Evolutionary conservation across 2,888 invertebrate species (phyloP).

Genomic region (Temnothorax unifasciatus): DNA sequence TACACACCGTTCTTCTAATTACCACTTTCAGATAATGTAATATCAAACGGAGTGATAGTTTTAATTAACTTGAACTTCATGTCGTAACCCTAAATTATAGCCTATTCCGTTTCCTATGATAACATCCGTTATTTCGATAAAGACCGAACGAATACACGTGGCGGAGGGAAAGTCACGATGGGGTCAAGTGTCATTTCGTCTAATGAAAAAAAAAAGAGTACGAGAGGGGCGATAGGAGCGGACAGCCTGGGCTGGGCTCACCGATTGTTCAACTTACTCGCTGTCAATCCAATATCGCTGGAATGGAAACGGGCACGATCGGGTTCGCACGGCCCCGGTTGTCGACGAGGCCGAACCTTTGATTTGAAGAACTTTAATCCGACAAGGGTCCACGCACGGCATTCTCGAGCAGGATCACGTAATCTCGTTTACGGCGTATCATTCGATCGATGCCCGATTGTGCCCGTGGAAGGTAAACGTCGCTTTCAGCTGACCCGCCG

Average conservation of each 20-base stretch:
- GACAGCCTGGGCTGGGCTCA: constrained; percentile 10
- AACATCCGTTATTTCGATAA: background rate
- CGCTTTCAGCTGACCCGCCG: constrained; percentile 15
- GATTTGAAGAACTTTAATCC: constrained; percentile 53
- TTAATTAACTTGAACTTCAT: background rate
- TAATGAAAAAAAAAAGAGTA: constrained; percentile 31
- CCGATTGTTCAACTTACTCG: constrained; percentile 59
- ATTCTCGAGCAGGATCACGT: constrained; percentile 21
- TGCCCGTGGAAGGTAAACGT: constrained; percentile 36
- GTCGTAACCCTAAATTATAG: background rate
- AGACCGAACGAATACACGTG: constrained; percentile 35
- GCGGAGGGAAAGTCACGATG: constrained; percentile 52
- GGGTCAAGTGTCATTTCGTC: constrained; percentile 56
- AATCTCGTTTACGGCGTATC: constrained; percentile 56
- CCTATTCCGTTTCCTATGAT: background rate
- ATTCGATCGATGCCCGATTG: constrained; percentile 44
- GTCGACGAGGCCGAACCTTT: constrained; percentile 24
- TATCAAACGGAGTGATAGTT: background rate
- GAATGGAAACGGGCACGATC: constrained; percentile 22
- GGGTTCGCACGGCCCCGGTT: constrained; percentile 3
- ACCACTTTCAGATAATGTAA: background rate
- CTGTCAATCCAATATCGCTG: constrained; percentile 52
- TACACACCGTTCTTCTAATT: background rate
- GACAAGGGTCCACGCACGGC: constrained; percentile 21
- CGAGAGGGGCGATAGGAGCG: background rate